Evolutionary conservation across 2,113 vertebrate genomes (phyloP).

Genomic region (Craseonycteris thonglongyai): DNA sequence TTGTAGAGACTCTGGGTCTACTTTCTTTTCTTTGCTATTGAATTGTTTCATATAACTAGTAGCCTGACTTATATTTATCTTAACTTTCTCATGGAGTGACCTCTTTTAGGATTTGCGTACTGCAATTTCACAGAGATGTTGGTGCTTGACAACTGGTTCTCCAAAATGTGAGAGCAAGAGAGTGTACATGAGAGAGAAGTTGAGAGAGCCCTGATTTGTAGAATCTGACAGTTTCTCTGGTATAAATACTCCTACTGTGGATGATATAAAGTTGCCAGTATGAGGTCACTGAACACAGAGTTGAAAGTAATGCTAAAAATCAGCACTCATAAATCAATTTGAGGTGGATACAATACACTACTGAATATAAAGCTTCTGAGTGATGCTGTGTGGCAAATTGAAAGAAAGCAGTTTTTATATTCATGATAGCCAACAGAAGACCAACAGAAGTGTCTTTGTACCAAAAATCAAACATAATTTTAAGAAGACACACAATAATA

Average conservation of each 20-base stretch:
- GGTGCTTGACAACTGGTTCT: neutral
- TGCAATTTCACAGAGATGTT: neutral
- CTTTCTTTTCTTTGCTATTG: neutral
- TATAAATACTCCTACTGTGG: neutral
- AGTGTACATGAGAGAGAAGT: neutral
- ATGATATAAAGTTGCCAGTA: neutral
- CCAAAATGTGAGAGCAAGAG: neutral
- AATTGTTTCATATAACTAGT: neutral
- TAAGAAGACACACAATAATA: neutral
- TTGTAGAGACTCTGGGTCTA: neutral
- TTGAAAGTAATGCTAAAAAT: neutral
- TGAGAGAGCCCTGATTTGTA: neutral
- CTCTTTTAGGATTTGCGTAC: neutral
- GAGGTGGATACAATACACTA: neutral
- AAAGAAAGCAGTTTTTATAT: neutral
- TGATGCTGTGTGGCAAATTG: neutral
- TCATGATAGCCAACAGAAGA: neutral
- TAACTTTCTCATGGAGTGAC: neutral
- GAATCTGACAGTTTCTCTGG: neutral
- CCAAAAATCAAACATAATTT: neutral
- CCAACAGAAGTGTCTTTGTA: neutral
- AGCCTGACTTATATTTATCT: neutral
- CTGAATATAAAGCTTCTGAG: neutral
- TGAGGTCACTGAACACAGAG: neutral
- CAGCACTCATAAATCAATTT: neutral